These are phyloP conservation scores for Drosophila oshimai DNA, from an alignment of 1,140 invertebrate species.

Conservation along the genomic window DNA sequence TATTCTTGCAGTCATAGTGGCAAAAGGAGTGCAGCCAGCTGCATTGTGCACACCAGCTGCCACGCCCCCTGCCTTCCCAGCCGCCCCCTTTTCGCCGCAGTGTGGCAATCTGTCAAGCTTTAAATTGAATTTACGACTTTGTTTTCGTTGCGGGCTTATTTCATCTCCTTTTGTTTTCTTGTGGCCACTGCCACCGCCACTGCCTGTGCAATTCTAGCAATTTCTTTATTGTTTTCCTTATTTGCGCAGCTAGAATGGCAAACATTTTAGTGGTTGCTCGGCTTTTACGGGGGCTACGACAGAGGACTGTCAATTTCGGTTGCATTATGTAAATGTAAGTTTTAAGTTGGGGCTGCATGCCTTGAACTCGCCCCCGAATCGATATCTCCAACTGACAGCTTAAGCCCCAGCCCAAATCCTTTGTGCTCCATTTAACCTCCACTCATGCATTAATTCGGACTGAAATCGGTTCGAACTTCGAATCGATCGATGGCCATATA, in stretches of 20 bases:
- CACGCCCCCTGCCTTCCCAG: slow-evolving; percentile 13
- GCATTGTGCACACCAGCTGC: slow-evolving; percentile 16
- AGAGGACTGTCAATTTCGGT: slow-evolving; percentile 53
- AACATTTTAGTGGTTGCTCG: slow-evolving; percentile 32
- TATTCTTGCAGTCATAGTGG: slow-evolving; percentile 50
- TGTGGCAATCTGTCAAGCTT: slow-evolving; percentile 81
- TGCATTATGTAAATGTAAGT: slow-evolving; percentile 78
- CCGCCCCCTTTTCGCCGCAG: slow-evolving; percentile 27
- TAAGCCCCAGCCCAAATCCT: slow-evolving; percentile 14
- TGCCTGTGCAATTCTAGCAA: slow-evolving; percentile 33
- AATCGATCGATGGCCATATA: slow-evolving; percentile 31
- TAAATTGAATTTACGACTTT: slow-evolving; percentile 82
- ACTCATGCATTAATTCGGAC: slow-evolving; percentile 46
- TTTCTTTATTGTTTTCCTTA: slow-evolving; percentile 60
- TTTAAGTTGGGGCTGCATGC: slow-evolving; percentile 42
- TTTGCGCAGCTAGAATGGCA: slow-evolving; percentile 50
- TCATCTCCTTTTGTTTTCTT: slow-evolving; percentile 54
- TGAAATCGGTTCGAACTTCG: slow-evolving; percentile 6
- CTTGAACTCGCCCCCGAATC: too few species aligned
- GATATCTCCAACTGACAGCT: slow-evolving; percentile 1
- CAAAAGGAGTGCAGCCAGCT: slow-evolving; percentile 4
- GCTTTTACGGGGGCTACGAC: background rate
- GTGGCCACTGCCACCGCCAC: background rate
- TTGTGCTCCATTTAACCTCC: slow-evolving; percentile 35
- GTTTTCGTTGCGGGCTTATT: slow-evolving; percentile 77